Conservation (phyloP, 1,140 invertebrate species). For the Cherax destructor region DNA sequence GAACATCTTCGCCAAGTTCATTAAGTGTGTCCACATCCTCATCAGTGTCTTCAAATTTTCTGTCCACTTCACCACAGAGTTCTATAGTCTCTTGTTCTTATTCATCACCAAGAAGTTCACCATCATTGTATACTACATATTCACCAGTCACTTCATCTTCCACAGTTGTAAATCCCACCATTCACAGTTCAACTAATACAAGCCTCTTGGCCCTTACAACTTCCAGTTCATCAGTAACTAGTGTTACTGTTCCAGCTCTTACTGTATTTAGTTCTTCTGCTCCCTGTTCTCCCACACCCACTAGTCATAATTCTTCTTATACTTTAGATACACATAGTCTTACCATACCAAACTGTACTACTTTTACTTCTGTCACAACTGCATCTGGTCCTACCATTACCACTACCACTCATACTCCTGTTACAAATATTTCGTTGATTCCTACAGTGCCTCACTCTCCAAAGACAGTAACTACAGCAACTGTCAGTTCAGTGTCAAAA, state of each 20-base stretch:
- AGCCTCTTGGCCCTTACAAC: constrained; percentile 18
- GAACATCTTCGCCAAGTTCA: not conserved
- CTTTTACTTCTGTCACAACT: constrained; percentile 31
- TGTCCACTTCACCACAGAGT: constrained; percentile 9
- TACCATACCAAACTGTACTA: constrained; percentile 32
- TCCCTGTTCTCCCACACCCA: constrained; percentile 31
- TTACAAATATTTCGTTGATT: constrained; percentile 41
- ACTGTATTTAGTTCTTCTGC: not conserved
- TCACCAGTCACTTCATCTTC: not conserved
- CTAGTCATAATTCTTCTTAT: constrained; percentile 31
- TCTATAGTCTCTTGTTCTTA: not conserved
- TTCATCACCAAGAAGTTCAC: not conserved
- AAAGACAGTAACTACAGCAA: constrained; percentile 33
- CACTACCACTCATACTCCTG: constrained; percentile 39
- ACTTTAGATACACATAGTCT: constrained; percentile 40
- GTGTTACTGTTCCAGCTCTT: not conserved
- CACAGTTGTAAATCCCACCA: not conserved
- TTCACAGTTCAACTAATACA: not conserved
- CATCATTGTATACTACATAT: not conserved
- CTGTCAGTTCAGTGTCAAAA: constrained; percentile 29
- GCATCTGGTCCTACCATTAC: constrained; percentile 22
- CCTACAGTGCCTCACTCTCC: constrained; percentile 49
- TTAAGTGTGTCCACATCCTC: not conserved
- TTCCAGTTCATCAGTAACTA: constrained; percentile 1
- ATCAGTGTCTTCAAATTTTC: constrained; percentile 14